A percentile compares a stretch with the other conserved stretches of the same genome.
Conservation (phyloP, 2,113 vertebrate genomes). For the Lutjanus erythropterus region DNA sequence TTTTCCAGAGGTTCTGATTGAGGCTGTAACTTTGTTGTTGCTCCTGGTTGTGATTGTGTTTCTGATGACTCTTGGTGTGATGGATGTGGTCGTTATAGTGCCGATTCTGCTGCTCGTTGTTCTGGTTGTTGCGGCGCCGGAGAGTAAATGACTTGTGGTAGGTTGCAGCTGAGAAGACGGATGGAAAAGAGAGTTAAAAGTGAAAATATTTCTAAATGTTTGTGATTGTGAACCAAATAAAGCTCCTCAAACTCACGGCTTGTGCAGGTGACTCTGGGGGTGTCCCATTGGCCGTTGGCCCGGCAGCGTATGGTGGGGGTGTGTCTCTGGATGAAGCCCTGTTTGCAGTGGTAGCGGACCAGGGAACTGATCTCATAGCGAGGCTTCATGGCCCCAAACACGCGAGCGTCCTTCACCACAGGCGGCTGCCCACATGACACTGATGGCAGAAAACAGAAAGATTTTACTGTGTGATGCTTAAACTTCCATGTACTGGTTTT, state of each 20-base stretch:
- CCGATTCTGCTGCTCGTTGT: constrained; percentile 80
- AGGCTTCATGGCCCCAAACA: constrained; percentile 91
- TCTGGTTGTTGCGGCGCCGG: constrained; percentile 86
- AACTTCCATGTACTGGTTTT: too few species aligned
- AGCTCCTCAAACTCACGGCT: constrained; percentile 87
- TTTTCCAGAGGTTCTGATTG: constrained; percentile 24
- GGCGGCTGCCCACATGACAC: constrained; percentile 95
- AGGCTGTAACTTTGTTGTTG: constrained; percentile 19
- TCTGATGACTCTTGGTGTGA: constrained; percentile 6
- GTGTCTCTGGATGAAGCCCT: constrained; percentile 95
- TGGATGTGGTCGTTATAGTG: constrained; percentile 38
- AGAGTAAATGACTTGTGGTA: constrained; percentile 90
- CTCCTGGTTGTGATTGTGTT: neutral
- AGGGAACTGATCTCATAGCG: constrained; percentile 95
- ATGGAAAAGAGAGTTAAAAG: neutral
- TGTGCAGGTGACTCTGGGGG: constrained; percentile 93
- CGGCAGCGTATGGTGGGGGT: constrained; percentile 92
- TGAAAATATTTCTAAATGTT: neutral
- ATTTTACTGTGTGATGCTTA: neutral
- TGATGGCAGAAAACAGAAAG: constrained; percentile 51
- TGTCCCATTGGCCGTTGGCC: constrained; percentile 92
- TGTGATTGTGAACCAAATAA: neutral
- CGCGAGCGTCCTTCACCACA: constrained; percentile 90
- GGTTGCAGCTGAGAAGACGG: constrained; percentile 87
- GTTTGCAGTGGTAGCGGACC: constrained; percentile 95